phyloP scores from a whole-genome alignment of 2,888 invertebrate species.

The Pyralis farinalis region DNA sequence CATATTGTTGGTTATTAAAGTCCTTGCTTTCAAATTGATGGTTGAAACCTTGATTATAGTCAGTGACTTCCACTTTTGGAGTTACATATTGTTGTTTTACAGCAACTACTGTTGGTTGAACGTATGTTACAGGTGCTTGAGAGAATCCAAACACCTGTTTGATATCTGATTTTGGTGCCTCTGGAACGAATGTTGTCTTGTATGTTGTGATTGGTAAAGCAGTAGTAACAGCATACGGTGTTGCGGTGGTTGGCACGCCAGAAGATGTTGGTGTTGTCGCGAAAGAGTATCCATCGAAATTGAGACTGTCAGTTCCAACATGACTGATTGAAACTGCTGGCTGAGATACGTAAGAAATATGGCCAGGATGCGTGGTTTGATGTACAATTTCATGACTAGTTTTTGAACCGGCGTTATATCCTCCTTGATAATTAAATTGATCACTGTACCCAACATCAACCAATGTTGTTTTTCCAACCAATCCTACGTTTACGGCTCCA shows the following conservation, averaged over 20 bases:
- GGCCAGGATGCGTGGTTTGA: conserved; percentile 42
- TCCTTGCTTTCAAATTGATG: conserved; percentile 41
- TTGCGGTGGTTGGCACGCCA: conserved; percentile 64
- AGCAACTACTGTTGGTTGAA: conserved; percentile 55
- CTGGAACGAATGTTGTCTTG: conserved; percentile 59
- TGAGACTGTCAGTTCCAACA: conserved; percentile 54
- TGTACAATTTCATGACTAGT: conserved; percentile 31
- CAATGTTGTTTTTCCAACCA: conserved; percentile 72
- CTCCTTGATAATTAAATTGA: conserved; percentile 40
- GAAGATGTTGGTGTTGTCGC: conserved; percentile 68
- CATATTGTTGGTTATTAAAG: conserved; percentile 21
- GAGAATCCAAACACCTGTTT: conserved; percentile 68
- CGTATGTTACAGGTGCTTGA: conserved; percentile 64
- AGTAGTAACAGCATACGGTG: conserved; percentile 60
- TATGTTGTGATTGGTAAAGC: conserved; percentile 53
- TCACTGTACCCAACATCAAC: conserved; percentile 54
- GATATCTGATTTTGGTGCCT: conserved; percentile 58
- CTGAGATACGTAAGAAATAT: conserved; percentile 48
- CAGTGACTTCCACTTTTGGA: conserved; percentile 44
- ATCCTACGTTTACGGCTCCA: conserved; percentile 69
- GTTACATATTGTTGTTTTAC: conserved; percentile 38
- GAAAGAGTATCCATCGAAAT: conserved; percentile 54
- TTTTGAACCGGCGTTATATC: conserved; percentile 23
- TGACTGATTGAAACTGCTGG: conserved; percentile 64
- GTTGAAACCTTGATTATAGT: conserved; percentile 48